Evolutionary conservation across 2,113 vertebrate species (phyloP), one percentile per base, ranked within the genome.

Genomic region (Entosphenus tridentatus): DNA sequence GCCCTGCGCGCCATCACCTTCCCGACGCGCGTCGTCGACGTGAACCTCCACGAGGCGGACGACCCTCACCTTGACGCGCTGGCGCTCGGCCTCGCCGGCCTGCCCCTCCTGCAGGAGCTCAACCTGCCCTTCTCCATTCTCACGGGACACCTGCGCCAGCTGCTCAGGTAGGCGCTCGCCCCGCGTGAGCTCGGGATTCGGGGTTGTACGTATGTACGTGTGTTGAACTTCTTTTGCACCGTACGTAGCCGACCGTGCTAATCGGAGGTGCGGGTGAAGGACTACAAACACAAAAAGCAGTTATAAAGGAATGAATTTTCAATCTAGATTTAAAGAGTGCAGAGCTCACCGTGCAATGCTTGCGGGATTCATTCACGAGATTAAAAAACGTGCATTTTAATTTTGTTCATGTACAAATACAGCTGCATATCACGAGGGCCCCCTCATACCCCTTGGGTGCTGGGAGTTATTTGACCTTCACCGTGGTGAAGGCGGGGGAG

Each of bases 111-210:
- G 67, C 86, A 79, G 0, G 89, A 92, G 73, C 80, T 98, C 62
- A 83, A 71, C n/a, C 54, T 96, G 59, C 78, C 86, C 1, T 98
- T 96, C 80, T 96, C 87, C 55, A 78, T 80, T 1, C 83, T 96
- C 58, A 92, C 87, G 0, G 88, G 88, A 75, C 86, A 84, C 73
- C 72, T 95, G 68, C 81, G 80, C 69, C 81, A 77, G 62, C 75
- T 98, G 69, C 82, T 96, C 2, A 80, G 81, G 91, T 96, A 78
- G 82, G 76, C 5, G 56, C n/a, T 16, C 21, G 62, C n/a, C 2
- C 21, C n/a, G 39, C 39, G 39, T 39, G 39, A 39, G 39, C 39
- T 67, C 9, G 9, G 62, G 21, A 67, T 67, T 67, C 9, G 62
- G n/a, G n/a, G n/a, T 16, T 16, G 10, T 67, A 9, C n/a, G 21